Evolutionary conservation across 2,113 vertebrate species (phyloP), one percentile per base, ranked within the genome.

Genomic region (Saimiri boliviensis): DNA sequence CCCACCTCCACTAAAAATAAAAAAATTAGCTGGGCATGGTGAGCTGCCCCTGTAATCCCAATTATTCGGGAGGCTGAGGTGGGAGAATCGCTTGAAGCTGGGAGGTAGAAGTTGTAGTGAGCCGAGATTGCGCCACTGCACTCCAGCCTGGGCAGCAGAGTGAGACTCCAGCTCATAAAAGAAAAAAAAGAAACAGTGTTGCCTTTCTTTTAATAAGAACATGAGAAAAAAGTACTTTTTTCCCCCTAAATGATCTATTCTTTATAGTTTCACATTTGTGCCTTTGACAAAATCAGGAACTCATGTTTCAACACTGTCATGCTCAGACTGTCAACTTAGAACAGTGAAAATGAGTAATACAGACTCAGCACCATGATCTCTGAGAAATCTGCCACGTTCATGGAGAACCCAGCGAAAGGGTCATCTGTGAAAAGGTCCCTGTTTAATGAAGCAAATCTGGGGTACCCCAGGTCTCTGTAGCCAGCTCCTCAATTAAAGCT

Each of bases 301-400:
- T n/a, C 49, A 12, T 0, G 35, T 14, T 3, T 8, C 1, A 14
- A 11, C 66, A 2, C 27, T 40, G 32, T 32, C 13, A 0, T 1
- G 32, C 21, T 47, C 66, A 23, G 21, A 30, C n/a, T 40, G 0
- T 45, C 20, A 49, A 6, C 42, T 68, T 63, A 27, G 56, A 68
- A 6, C 77, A 42, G 27, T 17, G 6, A 58, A 37, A 40, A 66
- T 12, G 2, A 10, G 5, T 30, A 32, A 37, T 1, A 6, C 73
- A 21, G 0, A 25, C 25, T 58, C 77, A 17, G 20, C 74, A 5
- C 47, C 1, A 0, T 17, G 93, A 6, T 76, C 42, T 73, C 4
- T 30, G 54, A 54, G 93, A 45, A 10, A 25, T 5, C 71, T 17
- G 0, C 32, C 1, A 0, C 0, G 6, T 19, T 58, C 4, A 4